Evolutionary conservation across 2,113 vertebrate species (phyloP), one percentile per base, ranked within the genome.

Genomic region (Sebastes fasciatus): DNA sequence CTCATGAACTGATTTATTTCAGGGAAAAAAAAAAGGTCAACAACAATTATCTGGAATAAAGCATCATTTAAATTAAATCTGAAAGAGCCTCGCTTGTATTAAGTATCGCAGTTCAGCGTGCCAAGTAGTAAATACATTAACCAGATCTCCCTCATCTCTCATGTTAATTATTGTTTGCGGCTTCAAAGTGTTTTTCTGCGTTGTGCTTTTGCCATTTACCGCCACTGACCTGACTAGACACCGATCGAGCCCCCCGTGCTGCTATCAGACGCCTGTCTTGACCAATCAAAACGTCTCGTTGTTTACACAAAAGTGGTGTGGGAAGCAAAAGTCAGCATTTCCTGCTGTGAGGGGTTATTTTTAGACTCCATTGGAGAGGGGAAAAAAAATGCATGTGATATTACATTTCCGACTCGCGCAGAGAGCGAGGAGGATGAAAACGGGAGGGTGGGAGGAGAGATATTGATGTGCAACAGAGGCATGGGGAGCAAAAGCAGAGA

Each of bases 321-420:
- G 75, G 92, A 89, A 80, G 78, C 71, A 70, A 67, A 87, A 91
- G 90, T 93, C 94, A 94, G 94, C 91, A 85, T 68, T 89, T 93
- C 89, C 85, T 91, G 81, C 85, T 78, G 85, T 2, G 58, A 57
- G 48, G 34, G 57, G 88, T 75, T 95, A 94, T 94, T 94, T 95
- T 94, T 92, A 86, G 92, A 84, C 58, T 34, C 34, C 34, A 34
- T 34, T 57, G 26, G 52, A 8, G 8, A 74, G 74, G 51, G 68
- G 73, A 9, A n/a, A 26, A 73, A 82, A 80, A 90, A 88, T 34
- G 80, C 68, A 84, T 86, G 80, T 84, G 79, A 94, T 91, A 94
- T 94, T 93, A 91, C 73, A 91, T 92, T 93, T 93, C 88, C 73
- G 21, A 91, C 74, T 82, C 8, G 71, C 77, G 55, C 51, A 11